phyloP scores from a whole-genome alignment of 2,113 vertebrate species.

The Limanda limanda region DNA sequence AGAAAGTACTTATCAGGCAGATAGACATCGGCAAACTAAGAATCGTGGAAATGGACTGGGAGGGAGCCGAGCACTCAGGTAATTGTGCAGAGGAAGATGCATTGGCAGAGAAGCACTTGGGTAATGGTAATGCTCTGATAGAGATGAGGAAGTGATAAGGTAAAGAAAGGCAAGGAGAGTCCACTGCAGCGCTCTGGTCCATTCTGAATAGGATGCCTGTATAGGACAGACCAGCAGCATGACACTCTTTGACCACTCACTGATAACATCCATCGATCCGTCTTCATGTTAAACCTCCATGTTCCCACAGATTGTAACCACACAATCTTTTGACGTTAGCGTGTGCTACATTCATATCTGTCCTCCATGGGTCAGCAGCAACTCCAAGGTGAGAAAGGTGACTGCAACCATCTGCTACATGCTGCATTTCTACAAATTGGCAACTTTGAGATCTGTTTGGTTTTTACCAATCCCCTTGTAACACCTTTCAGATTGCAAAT shows the following conservation, averaged over 20 bases:
- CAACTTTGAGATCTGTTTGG: conserved; percentile 2
- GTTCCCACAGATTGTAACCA: neutral
- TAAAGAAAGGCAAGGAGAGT: conserved; percentile 36
- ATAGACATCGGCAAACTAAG: conserved; percentile 59
- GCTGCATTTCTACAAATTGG: conserved; percentile 52
- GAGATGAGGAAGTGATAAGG: conserved; percentile 55
- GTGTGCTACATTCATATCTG: conserved; percentile 14
- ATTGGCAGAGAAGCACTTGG: conserved; percentile 51
- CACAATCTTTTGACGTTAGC: conserved; percentile 2
- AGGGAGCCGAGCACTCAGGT: conserved; percentile 50
- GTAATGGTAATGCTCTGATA: conserved; percentile 57
- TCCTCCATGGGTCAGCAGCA: conserved; percentile 26
- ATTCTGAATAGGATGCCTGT: conserved; percentile 10
- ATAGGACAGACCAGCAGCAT: conserved; percentile 3
- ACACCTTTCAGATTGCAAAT: no score
- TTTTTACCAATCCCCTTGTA: no score
- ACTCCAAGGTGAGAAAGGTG: conserved; percentile 26
- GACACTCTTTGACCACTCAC: conserved; percentile 27
- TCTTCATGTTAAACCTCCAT: neutral
- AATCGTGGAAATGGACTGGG: conserved; percentile 53
- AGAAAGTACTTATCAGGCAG: conserved; percentile 62
- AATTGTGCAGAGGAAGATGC: conserved; percentile 56
- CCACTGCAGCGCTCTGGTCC: conserved; percentile 25
- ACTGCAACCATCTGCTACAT: conserved; percentile 44
- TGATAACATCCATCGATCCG: neutral